Evolutionary conservation across 2,888 invertebrate genomes (phyloP).

Genomic region (Sturmia bella): DNA sequence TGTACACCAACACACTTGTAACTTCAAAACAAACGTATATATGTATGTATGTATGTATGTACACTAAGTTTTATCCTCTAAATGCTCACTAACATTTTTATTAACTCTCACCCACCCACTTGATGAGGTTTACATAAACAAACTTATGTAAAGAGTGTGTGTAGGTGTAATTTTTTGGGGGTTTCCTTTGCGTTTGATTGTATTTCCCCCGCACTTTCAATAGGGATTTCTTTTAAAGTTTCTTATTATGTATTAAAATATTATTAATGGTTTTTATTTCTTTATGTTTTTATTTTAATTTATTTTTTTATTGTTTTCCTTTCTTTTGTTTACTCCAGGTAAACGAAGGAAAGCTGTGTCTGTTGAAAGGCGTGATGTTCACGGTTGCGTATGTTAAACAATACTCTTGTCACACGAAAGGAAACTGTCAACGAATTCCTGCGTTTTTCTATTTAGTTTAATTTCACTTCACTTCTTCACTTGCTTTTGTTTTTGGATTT

Average conservation of each 20-base stretch:
- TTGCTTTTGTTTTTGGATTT: too few species aligned
- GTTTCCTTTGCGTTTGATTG: slow-evolving; percentile 33
- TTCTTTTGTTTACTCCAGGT: neutral
- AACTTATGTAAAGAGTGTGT: too few species aligned
- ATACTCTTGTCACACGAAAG: slow-evolving; percentile 55
- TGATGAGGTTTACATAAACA: too few species aligned
- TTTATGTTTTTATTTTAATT: slow-evolving; percentile 24
- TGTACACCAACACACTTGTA: slow-evolving; percentile 30
- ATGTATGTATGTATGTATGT: too few species aligned
- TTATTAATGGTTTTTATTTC: slow-evolving; percentile 17
- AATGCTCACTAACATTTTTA: slow-evolving; percentile 27
- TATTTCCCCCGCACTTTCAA: slow-evolving; percentile 54
- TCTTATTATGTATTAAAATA: too few species aligned
- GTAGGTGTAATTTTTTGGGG: neutral
- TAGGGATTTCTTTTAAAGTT: slow-evolving; percentile 32
- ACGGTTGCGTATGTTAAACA: slow-evolving; percentile 63
- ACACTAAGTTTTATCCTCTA: slow-evolving; percentile 9
- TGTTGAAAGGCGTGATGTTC: slow-evolving; percentile 39
- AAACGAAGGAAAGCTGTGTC: neutral
- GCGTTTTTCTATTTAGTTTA: slow-evolving; percentile 31
- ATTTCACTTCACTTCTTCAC: slow-evolving; percentile 20
- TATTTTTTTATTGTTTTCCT: slow-evolving; percentile 2
- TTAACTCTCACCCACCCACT: slow-evolving; percentile 6
- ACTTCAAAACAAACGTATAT: neutral
- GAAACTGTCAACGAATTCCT: slow-evolving; percentile 54